These are phyloP conservation scores for Heterodera filipjevi DNA, from an alignment of 2,888 invertebrate genomes.

Conservation along the genomic window DNA sequence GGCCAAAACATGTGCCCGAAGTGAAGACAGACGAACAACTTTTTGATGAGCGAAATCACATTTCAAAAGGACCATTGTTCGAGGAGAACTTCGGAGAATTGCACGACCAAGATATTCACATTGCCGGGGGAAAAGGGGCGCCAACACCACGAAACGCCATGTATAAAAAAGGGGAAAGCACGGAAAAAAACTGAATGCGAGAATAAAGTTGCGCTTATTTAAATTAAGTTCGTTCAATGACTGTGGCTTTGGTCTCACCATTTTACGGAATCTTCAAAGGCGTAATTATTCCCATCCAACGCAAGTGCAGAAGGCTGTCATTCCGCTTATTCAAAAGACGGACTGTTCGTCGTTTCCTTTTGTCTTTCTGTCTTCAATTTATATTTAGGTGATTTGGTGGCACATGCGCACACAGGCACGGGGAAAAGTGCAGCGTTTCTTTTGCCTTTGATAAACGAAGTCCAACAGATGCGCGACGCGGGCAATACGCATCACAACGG, in stretches of 20 bases:
- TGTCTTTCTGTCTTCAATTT: neutral
- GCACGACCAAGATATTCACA: neutral
- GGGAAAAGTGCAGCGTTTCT: conserved; percentile 24
- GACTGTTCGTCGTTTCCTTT: neutral
- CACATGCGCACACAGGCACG: conserved; percentile 23
- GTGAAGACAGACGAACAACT: neutral
- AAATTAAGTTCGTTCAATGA: conserved; percentile 22
- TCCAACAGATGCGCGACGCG: conserved; percentile 12
- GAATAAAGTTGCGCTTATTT: too few species aligned
- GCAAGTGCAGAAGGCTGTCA: conserved; percentile 21
- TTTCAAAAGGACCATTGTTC: neutral
- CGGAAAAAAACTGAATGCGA: neutral
- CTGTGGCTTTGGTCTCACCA: neutral
- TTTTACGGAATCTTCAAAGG: conserved; percentile 13
- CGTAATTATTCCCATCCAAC: neutral
- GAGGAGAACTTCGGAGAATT: neutral
- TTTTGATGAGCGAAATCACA: neutral
- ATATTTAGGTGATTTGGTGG: conserved; percentile 19
- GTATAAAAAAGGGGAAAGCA: neutral
- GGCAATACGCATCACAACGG: conserved; percentile 8
- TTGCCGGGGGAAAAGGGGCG: neutral
- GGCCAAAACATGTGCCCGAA: conserved; percentile 8
- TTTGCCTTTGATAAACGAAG: conserved; percentile 21
- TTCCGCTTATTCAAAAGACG: conserved; percentile 21
- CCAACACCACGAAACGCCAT: neutral